Evolutionary conservation across 2,888 invertebrate species (phyloP), one percentile per base, ranked within the genome.

Genomic region (Gymnosoma rotundatum): DNA sequence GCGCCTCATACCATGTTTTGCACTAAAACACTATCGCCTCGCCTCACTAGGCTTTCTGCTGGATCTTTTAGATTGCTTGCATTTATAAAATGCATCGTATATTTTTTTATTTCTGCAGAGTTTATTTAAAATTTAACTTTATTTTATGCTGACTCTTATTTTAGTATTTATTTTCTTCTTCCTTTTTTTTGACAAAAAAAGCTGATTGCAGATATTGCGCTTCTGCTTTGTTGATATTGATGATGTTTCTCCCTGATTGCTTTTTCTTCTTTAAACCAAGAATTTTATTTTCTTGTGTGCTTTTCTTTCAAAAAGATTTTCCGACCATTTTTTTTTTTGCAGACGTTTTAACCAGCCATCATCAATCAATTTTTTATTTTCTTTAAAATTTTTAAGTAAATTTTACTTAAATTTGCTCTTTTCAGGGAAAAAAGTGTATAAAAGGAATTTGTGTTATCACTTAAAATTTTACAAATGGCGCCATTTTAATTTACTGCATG

Each of bases 1-100:
- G 91, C 91, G 91, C 91, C 91, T 90, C 87, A 85, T 88, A 87
- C 88, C 89, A 87, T 91, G 90, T 89, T 89, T 89, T 74, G 82
- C 72, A 64, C 66, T 75, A 63, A 69, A 78, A 58, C 69, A 84
- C 63, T 70, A 73, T 76, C 64, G 70, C 60, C 70, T 75, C 21
- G 48, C 45, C 32, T 54, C 32, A 70, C n/a, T 56, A 56, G 48
- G 2, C 52, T 52, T 50, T 5, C 25, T 42, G 18, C 52, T 69
- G 52, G 67, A 38, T n/a, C 52, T 25, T 52, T 61, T 0, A 3
- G 16, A 20, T 16, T 20, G 32, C 3, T 38, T 64, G 48, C 63
- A 61, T n/a, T 52, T n/a, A 61, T 45, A 12, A 20, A 61, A 78
- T 74, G 74, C 74, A 75, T 66, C 48, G 56, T 32, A 38, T 12